phyloP scores from a whole-genome alignment of 2,888 invertebrate genomes.

The Drosophila macrospina region DNA sequence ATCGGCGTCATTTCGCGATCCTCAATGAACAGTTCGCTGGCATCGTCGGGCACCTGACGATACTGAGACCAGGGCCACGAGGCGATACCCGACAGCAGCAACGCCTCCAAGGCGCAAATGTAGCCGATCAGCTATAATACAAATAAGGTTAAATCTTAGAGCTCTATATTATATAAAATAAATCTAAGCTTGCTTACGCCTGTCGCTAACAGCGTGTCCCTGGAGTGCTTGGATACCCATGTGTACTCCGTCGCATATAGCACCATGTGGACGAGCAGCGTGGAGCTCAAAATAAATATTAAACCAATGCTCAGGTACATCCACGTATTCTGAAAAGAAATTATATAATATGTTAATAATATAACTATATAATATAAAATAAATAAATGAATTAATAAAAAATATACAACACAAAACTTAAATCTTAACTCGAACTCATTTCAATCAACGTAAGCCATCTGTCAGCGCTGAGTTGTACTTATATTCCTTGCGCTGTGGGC shows the following conservation, averaged over 20 bases:
- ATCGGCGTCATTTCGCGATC: slow-evolving; percentile 86
- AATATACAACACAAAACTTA: too few relatives aligned
- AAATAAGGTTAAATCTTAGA: too few relatives aligned
- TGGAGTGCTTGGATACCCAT: slow-evolving; percentile 90
- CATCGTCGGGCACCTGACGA: slow-evolving; percentile 88
- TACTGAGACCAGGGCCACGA: slow-evolving; percentile 87
- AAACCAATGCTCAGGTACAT: slow-evolving; percentile 90
- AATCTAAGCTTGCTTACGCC: slow-evolving; percentile 86
- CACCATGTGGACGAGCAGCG: slow-evolving; percentile 89
- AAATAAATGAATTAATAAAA: not conserved
- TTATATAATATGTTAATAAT: not conserved
- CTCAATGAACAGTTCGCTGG: slow-evolving; percentile 87
- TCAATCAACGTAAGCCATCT: too few relatives aligned
- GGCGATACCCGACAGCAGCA: slow-evolving; percentile 87
- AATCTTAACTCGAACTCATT: too few relatives aligned
- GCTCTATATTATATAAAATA: not conserved
- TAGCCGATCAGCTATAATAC: slow-evolving; percentile 87
- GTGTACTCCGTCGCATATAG: slow-evolving; percentile 88
- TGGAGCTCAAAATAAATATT: slow-evolving; percentile 89
- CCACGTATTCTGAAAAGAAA: slow-evolving; percentile 88
- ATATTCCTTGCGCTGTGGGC: too few relatives aligned
- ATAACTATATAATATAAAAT: not conserved
- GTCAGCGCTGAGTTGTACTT: too few relatives aligned
- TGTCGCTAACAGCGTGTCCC: slow-evolving; percentile 89
- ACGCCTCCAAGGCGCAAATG: slow-evolving; percentile 87